Conservation (phyloP, 2,113 vertebrate species). For the Alligator mississippiensis region DNA sequence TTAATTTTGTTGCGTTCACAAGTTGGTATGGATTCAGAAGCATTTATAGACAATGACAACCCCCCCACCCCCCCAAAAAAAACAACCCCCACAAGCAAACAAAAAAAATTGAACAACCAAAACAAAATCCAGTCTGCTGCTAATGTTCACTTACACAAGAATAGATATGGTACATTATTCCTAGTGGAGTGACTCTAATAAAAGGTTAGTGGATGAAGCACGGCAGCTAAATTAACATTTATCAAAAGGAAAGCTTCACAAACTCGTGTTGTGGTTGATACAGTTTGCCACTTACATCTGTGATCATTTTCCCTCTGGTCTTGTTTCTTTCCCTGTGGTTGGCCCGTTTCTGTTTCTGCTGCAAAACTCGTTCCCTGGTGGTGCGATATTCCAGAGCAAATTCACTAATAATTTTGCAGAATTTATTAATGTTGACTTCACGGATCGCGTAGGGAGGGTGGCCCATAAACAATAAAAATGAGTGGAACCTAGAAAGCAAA, state of each 20-base stretch:
- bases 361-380: constrained; percentile 93
- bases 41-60: neutral
- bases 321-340: constrained; percentile 99
- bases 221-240: neutral
- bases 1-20: neutral
- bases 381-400: constrained; percentile 98
- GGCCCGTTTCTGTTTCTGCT: constrained; percentile 97
- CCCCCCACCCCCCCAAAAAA: neutral
- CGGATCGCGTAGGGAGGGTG: constrained; percentile 90
- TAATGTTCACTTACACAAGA: neutral
- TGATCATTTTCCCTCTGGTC: constrained; percentile 99
- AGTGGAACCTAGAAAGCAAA: constrained; percentile 88
- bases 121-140: neutral
- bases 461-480: constrained; percentile 96
- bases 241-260: neutral
- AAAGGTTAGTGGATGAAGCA: neutral
- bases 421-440: constrained; percentile 95
- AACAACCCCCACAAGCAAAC: neutral
- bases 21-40: neutral
- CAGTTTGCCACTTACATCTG: constrained; percentile 88
- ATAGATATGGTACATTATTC: neutral
- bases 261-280: neutral
- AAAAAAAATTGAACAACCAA: neutral
- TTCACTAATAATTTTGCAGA: constrained; percentile 96
- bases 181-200: neutral